Evolutionary conservation across 2,113 vertebrate species (phyloP), one percentile per base, ranked within the genome.

Genomic region (Dipodomys ordii): DNA sequence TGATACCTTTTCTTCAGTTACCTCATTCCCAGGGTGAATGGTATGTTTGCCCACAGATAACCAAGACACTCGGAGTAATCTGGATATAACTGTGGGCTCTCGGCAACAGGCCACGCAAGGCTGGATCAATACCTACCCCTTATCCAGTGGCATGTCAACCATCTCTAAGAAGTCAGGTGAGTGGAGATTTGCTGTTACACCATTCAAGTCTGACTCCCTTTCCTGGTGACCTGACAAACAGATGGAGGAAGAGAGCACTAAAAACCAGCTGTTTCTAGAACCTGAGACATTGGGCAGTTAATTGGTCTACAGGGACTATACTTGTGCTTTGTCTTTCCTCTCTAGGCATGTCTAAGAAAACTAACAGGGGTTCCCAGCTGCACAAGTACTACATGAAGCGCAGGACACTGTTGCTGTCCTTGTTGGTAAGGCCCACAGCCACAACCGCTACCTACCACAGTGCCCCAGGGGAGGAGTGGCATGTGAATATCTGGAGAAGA

Each of bases 361-460:
- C 99, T 39, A 99, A 99, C 98, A 97, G 99, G 95, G 99, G 99
- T n/a, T 98, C 99, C 3, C 99, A 99, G 97, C 98, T 99, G 22
- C 99, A 99, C 97, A 99, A 99, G 94, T 99, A 99, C 97, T 99
- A 99, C 97, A 99, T 99, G 99, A 99, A 99, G 89, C 98, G 99
- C 62, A 98, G 99, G 83, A 99, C 99, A 0, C 98, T 99, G 27
- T 97, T 99, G 74, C 97, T 99, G 7, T 99, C 99, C 0, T 95
- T 99, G 93, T 96, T 99, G 99, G 99, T 99, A 97, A 97, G 98
- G 85, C 8, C 60, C 10, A 3, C 3, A 19, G 60, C 32, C 25
- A 19, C 20, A 2, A 39, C 44, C 44, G 23, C 64, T 46, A 18
- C 57, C 83, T 13, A 0, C 23, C 25, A 2, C 1, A 23, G 64